Conservation (phyloP, 2,888 invertebrate genomes). For the Polydrusus pterygomalis region DNA sequence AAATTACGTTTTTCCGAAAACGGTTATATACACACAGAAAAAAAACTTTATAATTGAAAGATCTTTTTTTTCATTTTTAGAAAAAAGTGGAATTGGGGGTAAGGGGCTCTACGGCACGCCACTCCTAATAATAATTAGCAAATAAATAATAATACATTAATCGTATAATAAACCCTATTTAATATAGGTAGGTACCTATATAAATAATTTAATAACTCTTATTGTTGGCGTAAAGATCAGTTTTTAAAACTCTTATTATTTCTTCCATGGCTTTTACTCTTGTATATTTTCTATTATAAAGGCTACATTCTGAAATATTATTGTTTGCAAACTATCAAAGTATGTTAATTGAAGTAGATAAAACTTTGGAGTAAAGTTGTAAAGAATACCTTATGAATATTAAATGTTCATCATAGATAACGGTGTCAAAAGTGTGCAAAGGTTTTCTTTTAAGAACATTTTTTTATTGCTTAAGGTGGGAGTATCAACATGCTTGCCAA, state of each 20-base stretch:
- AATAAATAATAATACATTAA: too few relatives aligned
- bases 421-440: not conserved
- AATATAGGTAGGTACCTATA: too few relatives aligned
- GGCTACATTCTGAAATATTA: not conserved
- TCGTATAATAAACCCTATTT: too few relatives aligned
- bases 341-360: not conserved
- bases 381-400: not conserved
- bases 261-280: not conserved
- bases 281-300: slow-evolving; percentile 4
- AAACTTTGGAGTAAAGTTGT: slow-evolving; percentile 4
- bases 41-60: too few relatives aligned
- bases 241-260: not conserved
- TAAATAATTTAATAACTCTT: too few relatives aligned
- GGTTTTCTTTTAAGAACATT: not conserved
- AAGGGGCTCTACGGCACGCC: too few relatives aligned
- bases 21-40: too few relatives aligned
- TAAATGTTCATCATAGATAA: not conserved
- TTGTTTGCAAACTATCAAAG: not conserved
- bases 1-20: too few relatives aligned
- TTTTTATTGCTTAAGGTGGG: not conserved
- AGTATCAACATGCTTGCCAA: too few relatives aligned
- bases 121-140: too few relatives aligned
- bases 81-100: too few relatives aligned
- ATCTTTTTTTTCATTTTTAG: too few relatives aligned
- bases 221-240: not conserved